These are phyloP conservation scores for Thaumatotibia leucotreta DNA, from an alignment of 1,140 invertebrate species.

Conservation along the genomic window DNA sequence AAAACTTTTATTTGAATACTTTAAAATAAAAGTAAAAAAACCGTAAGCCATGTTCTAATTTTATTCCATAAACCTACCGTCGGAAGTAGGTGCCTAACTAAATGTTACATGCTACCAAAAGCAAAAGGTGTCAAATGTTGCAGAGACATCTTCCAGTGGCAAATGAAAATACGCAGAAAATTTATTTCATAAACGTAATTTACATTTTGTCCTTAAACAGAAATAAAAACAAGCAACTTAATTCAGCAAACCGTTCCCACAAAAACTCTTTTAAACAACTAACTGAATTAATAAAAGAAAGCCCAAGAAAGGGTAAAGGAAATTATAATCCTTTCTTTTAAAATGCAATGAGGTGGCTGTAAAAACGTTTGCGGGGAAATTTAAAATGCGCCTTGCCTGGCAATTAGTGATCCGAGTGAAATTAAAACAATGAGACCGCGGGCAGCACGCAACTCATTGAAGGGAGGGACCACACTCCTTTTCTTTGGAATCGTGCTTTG, in stretches of 20 bases:
- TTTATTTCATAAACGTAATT: neutral
- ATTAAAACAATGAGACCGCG: slow-evolving; percentile 67
- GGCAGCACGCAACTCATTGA: slow-evolving; percentile 50
- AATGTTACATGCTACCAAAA: no score
- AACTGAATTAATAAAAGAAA: slow-evolving; percentile 68
- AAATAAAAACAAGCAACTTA: slow-evolving; percentile 20
- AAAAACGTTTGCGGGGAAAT: slow-evolving; percentile 68
- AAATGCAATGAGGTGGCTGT: slow-evolving; percentile 75
- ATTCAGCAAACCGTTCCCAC: neutral
- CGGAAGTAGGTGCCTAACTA: no score
- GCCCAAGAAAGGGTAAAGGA: slow-evolving; percentile 53
- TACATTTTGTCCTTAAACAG: slow-evolving; percentile 21
- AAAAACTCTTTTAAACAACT: slow-evolving; percentile 30
- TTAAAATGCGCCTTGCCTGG: slow-evolving; percentile 61
- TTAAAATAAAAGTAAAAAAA: no score
- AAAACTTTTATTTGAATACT: no score
- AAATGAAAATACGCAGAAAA: neutral
- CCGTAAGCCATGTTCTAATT: no score
- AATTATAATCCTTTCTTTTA: slow-evolving; percentile 75
- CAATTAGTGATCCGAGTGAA: slow-evolving; percentile 68
- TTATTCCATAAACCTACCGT: no score
- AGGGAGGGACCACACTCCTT: slow-evolving; percentile 20
- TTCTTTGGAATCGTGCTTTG: slow-evolving; percentile 17
- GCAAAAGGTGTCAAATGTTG: no score
- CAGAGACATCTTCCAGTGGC: no score